Percentiles rank a stretch among this genome's conserved stretches.
phyloP scores from a whole-genome alignment of 2,888 invertebrate species.

The Drosophila bunnanda region DNA sequence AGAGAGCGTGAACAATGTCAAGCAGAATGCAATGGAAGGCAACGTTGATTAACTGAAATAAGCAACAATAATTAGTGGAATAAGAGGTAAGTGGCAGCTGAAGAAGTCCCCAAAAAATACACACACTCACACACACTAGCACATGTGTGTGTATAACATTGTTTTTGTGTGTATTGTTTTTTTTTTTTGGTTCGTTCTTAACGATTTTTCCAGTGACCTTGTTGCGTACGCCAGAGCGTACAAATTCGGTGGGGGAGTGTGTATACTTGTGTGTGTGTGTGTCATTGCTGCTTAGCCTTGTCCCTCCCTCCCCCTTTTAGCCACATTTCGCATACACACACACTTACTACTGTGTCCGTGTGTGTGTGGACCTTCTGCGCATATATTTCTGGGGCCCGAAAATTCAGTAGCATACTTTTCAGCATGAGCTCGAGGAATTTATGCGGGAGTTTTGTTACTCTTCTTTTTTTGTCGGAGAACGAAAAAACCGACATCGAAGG shows the following conservation, averaged over 20 bases:
- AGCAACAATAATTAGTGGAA: constrained; percentile 24
- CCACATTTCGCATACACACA: constrained; percentile 29
- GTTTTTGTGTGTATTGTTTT: constrained; percentile 39
- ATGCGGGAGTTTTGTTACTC: constrained; percentile 28
- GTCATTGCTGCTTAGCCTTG: constrained; percentile 63
- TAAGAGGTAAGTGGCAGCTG: constrained; percentile 12
- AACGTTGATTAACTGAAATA: constrained; percentile 5
- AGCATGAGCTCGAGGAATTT: constrained; percentile 49
- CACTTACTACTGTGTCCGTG: constrained; percentile 4
- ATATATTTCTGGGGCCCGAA: constrained; percentile 27
- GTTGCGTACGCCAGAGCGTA: constrained; percentile 81
- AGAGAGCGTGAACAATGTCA: constrained; percentile 21
- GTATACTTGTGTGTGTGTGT: constrained; percentile 33
- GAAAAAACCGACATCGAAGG: constrained; percentile 22
- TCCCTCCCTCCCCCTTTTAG: constrained; percentile 52
- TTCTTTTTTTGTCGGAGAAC: neutral
- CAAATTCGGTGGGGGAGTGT: constrained; percentile 43
- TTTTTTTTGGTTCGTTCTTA: constrained; percentile 67
- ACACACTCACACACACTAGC: neutral
- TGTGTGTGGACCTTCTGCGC: constrained; percentile 30
- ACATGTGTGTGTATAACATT: constrained; percentile 21
- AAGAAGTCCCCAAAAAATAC: neutral
- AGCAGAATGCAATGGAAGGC: constrained; percentile 16
- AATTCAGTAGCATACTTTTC: constrained; percentile 63
- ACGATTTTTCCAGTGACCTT: constrained; percentile 85